phyloP scores from a whole-genome alignment of 2,113 vertebrate genomes.

The Ceratotherium simum region DNA sequence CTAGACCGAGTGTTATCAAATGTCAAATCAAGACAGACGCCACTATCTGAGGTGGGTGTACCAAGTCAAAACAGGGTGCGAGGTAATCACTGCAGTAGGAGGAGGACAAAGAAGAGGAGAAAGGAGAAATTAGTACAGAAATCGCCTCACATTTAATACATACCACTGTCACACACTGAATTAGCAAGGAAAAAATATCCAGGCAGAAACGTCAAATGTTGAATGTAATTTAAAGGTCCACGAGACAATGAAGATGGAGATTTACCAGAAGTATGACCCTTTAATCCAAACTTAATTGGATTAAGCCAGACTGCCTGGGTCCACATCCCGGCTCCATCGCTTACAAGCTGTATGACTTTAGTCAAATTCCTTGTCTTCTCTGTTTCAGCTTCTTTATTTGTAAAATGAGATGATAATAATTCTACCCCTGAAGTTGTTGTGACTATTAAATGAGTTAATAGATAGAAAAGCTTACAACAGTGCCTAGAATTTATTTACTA shows the following conservation, averaged over 20 bases:
- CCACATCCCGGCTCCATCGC: background rate
- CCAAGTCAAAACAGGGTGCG: background rate
- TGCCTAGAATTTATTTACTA: background rate
- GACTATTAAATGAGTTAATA: background rate
- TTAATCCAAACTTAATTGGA: background rate
- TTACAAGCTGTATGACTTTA: background rate
- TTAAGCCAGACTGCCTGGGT: background rate
- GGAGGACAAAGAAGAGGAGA: background rate
- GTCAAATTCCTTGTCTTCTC: background rate
- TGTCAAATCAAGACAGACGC: background rate
- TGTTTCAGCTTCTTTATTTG: background rate
- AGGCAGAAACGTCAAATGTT: background rate
- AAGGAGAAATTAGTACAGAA: constrained; percentile 32
- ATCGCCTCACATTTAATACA: background rate
- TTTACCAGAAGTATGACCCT: background rate
- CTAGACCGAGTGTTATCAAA: background rate
- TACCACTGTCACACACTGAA: background rate
- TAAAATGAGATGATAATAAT: background rate
- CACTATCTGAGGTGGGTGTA: background rate
- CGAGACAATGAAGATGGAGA: background rate
- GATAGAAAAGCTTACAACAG: background rate
- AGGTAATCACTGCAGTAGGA: background rate
- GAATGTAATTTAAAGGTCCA: background rate
- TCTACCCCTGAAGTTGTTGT: background rate
- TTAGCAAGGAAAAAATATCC: background rate